These are phyloP conservation scores for Drosophila bifasciata DNA, from an alignment of 1,140 invertebrate genomes.

Conservation along the genomic window DNA sequence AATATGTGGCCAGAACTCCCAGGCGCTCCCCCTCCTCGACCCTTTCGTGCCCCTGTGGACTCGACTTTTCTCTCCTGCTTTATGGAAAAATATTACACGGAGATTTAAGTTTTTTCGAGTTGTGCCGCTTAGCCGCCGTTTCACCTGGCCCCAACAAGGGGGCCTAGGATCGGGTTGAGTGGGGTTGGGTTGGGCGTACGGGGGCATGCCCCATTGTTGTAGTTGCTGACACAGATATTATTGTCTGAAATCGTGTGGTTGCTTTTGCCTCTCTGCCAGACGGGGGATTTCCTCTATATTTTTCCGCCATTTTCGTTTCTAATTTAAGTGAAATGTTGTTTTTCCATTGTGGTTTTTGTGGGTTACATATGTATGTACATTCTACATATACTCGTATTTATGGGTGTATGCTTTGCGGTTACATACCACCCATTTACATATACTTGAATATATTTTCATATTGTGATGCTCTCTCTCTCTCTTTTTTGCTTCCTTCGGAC, in stretches of 20 bases:
- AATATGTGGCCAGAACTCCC: constrained; percentile 65
- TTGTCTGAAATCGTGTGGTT: constrained; percentile 68
- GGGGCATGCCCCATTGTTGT: constrained; percentile 30
- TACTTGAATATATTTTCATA: constrained; percentile 51
- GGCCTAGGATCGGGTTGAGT: constrained; percentile 1
- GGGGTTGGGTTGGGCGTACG: neutral
- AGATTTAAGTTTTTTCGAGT: constrained; percentile 75
- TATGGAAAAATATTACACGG: constrained; percentile 77
- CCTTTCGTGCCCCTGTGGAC: constrained; percentile 4
- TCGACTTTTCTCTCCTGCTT: constrained; percentile 24
- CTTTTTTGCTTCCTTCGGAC: constrained; percentile 25
- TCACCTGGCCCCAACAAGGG: constrained; percentile 67
- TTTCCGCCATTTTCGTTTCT: constrained; percentile 72
- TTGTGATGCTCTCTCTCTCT: constrained; percentile 52
- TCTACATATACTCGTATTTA: constrained; percentile 36
- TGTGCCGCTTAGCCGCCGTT: constrained; percentile 56
- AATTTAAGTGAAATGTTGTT: constrained; percentile 73
- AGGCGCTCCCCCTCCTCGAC: constrained; percentile 2
- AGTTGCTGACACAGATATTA: constrained; percentile 77
- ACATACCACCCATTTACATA: constrained; percentile 38
- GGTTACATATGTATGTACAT: constrained; percentile 13
- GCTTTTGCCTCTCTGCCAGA: constrained; percentile 46
- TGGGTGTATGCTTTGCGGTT: constrained; percentile 46
- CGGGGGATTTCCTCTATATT: constrained; percentile 57
- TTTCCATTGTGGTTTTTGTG: constrained; percentile 43